Evolutionary conservation across 2,797 vertebrate genomes (phyloP), one percentile per base, ranked within the genome.

Genomic region (Triplophysa yarkandensis): DNA sequence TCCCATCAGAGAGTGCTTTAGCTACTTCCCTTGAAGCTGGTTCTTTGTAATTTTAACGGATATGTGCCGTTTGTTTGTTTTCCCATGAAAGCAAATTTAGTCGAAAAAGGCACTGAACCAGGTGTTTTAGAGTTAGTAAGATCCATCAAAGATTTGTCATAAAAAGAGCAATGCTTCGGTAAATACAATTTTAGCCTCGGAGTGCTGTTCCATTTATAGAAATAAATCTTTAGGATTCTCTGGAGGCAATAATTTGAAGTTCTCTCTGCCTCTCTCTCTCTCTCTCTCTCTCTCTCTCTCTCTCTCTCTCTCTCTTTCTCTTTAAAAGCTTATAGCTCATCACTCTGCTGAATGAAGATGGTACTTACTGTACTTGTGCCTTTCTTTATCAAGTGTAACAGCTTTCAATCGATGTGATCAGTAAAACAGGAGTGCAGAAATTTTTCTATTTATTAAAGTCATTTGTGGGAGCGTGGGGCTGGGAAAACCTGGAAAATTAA

Each of bases 241-340:
- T 71, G 41, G 16, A 76, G 66, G 62, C 60, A 70, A 41, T 58
- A 32, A 79, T 70, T 61, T 79, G 34, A 76, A 70, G 50, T 25
- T 43, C 61, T 23, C 62, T 9, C 14, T 27, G 21, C n/a, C 39
- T 64, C 62, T 64, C 36, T 64, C 16, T 36, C 48, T 57, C 57
- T 1, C 11, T 50, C 43, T 41, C 58, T 55, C 57, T 64, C 17
- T 32, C 25, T 50, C 41, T 50, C 62, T 58, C 61, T 67, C 68
- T 27, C 73, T 62, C 71, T 43, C 77, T 30, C 54, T 30, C 72
- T 23, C 32, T 62, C 58, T 70, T 30, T 52, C 3, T 69, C 61
- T 71, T 30, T 71, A 46, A 52, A 6, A 72, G 65, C 83, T 83
- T 78, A 84, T 77, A 83, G 41, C 71, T 50, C 71, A 83, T 80